phyloP scores from a whole-genome alignment of 2,888 invertebrate genomes.

The Asteroscopus sphinx region DNA sequence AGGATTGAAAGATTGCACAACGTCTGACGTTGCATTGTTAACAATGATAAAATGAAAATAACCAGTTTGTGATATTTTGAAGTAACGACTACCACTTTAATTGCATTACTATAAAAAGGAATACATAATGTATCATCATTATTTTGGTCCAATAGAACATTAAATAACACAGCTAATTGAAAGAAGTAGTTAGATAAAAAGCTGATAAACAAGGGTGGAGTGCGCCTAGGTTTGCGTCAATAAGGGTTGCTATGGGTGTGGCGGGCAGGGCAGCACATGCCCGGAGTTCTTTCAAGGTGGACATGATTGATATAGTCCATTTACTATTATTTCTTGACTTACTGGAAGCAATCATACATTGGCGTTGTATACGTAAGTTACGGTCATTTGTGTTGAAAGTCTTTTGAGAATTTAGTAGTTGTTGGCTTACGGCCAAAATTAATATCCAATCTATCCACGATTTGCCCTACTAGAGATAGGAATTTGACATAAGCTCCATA shows the following conservation, averaged over 20 bases:
- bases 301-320: conserved; percentile 59
- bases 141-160: conserved; percentile 17
- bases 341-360: conserved; percentile 21
- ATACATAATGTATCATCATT: conserved; percentile 2
- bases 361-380: conserved; percentile 24
- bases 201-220: conserved; percentile 84
- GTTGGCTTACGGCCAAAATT: no score
- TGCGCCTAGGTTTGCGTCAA: conserved; percentile 77
- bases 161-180: conserved; percentile 42
- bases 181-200: conserved; percentile 73
- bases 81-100: conserved; percentile 11
- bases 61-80: conserved; percentile 22
- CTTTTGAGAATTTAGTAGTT: conserved; percentile 21
- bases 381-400: conserved; percentile 25
- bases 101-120: conserved; percentile 4
- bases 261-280: conserved; percentile 57
- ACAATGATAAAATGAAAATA: conserved; percentile 34
- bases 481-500: no score
- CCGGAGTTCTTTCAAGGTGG: conserved; percentile 57
- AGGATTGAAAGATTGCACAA: conserved; percentile 51
- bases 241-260: conserved; percentile 80
- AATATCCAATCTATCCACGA: no score
- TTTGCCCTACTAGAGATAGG: no score
- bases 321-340: conserved; percentile 35
- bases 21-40: conserved; percentile 42